phyloP scores from a whole-genome alignment of 2,888 invertebrate species.

The Cephus runcator region DNA sequence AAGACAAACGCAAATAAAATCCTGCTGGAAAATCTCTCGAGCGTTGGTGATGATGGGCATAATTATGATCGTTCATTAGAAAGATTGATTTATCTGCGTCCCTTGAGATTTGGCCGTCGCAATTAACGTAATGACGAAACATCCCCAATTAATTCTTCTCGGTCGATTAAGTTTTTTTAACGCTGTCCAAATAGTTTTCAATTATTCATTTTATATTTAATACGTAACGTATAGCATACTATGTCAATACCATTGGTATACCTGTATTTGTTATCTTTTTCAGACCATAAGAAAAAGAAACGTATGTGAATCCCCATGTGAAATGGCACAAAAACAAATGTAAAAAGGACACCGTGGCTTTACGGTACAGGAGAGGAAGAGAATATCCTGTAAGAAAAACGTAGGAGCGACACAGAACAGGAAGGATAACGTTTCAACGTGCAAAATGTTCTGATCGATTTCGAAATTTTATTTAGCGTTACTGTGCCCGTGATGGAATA shows the following conservation, averaged over 20 bases:
- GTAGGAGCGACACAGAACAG: neutral
- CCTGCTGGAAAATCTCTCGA: conserved; percentile 8
- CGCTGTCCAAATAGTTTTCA: neutral
- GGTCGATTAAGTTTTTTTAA: neutral
- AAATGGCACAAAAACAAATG: neutral
- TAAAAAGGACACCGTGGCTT: neutral
- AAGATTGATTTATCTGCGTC: neutral
- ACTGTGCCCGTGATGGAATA: neutral
- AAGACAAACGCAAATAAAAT: neutral
- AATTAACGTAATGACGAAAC: neutral
- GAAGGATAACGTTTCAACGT: neutral
- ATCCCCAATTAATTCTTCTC: neutral
- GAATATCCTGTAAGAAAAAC: neutral
- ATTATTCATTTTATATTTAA: neutral
- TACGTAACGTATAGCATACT: neutral
- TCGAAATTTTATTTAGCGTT: neutral
- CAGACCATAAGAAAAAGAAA: neutral
- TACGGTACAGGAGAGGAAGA: neutral
- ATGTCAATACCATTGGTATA: neutral
- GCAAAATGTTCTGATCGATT: neutral
- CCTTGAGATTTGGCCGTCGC: neutral
- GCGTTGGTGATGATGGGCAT: conserved; percentile 7
- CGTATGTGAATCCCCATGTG: neutral
- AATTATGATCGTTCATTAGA: neutral
- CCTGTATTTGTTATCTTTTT: neutral